These are phyloP conservation scores for Melopsittacus undulatus DNA, from an alignment of 2,797 vertebrate species.

Conservation along the genomic window DNA sequence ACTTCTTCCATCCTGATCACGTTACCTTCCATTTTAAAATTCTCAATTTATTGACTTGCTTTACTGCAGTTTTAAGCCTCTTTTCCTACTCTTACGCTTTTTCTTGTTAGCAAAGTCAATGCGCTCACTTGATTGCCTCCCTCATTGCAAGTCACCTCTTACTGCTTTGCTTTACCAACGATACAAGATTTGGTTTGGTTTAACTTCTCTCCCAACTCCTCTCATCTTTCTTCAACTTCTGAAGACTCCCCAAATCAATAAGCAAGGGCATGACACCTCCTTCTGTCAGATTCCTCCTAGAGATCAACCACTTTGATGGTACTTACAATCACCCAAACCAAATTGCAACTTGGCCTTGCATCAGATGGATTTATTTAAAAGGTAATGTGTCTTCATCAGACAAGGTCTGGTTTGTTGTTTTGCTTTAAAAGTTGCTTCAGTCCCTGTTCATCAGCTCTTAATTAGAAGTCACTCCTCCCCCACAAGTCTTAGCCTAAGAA, in stretches of 20 bases:
- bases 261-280: not conserved
- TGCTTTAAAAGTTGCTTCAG: not conserved
- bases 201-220: not conserved
- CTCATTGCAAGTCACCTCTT: not conserved
- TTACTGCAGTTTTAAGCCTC: not conserved
- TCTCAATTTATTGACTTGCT: not conserved
- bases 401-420: not conserved
- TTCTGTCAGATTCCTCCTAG: not conserved
- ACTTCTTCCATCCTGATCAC: not conserved
- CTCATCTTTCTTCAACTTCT: not conserved
- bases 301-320: not conserved
- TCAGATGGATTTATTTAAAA: not conserved
- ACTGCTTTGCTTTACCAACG: not conserved
- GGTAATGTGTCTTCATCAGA: not conserved
- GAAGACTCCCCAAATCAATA: not conserved
- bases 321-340: not conserved
- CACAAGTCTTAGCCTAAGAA: not conserved
- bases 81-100: not conserved
- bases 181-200: not conserved
- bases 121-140: not conserved
- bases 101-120: not conserved
- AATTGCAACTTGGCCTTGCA: not conserved
- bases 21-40: not conserved
- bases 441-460: conserved; percentile 26
- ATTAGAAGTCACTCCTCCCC: not conserved